Percentiles rank a stretch among this genome's conserved stretches.
phyloP scores from a whole-genome alignment of 2,888 invertebrate species.

The Drosophila affinis region DNA sequence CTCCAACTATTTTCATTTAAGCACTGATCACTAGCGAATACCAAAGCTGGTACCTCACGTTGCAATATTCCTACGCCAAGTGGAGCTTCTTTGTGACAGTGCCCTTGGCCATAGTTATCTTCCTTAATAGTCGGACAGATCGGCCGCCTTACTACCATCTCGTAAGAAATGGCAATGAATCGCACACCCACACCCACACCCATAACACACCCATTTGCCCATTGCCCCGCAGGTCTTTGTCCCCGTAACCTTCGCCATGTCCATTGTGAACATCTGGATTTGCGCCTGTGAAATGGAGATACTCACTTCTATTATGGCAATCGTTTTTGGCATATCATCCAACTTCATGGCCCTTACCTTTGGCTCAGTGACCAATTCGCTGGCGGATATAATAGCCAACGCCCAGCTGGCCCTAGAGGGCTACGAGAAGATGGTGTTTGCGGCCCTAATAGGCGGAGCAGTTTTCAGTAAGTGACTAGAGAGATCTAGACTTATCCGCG shows the following conservation, averaged over 20 bases:
- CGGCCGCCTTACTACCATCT: slow-evolving; percentile 51
- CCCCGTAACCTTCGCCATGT: slow-evolving; percentile 3
- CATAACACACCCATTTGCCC: no score
- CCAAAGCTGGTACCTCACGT: slow-evolving; percentile 18
- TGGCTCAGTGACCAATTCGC: slow-evolving; percentile 35
- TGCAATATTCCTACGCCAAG: slow-evolving; percentile 10
- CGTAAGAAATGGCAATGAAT: slow-evolving; percentile 20
- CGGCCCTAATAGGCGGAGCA: slow-evolving; percentile 45
- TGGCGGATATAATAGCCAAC: slow-evolving; percentile 47
- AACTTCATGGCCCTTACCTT: slow-evolving; percentile 46
- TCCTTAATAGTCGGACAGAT: slow-evolving; percentile 52
- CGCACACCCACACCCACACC: no score
- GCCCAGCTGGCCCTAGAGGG: slow-evolving; percentile 42
- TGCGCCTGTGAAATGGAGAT: slow-evolving; percentile 52
- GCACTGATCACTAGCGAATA: slow-evolving; percentile 24
- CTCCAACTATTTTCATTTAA: neutral
- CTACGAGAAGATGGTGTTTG: slow-evolving; percentile 60
- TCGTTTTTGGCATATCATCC: slow-evolving; percentile 28
- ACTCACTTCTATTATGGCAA: slow-evolving; percentile 43
- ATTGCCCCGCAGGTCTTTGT: slow-evolving; percentile 26
- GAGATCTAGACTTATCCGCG: neutral
- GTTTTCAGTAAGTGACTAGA: slow-evolving; percentile 49
- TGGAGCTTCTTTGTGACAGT: slow-evolving; percentile 51
- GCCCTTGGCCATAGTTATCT: slow-evolving; percentile 41
- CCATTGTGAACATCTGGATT: slow-evolving; percentile 31